Conservation (phyloP, 1,140 invertebrate genomes). For the Stenopsyche tienmushanensis region DNA sequence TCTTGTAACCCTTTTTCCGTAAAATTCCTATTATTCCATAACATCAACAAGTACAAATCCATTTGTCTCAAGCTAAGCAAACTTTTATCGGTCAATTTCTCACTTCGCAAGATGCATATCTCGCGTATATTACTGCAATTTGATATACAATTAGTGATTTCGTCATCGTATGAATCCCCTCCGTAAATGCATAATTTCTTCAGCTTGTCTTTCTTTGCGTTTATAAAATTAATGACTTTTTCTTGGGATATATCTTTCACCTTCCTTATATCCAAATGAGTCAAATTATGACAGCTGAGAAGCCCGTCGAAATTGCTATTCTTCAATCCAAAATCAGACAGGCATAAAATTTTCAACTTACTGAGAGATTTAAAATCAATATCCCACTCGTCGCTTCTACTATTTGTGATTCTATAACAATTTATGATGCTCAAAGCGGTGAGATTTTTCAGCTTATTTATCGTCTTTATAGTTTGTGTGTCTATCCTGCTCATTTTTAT, state of each 20-base stretch:
- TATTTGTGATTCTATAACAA: constrained; percentile 1
- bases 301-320: constrained; percentile 47
- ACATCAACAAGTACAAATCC: constrained; percentile 43
- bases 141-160: constrained; percentile 46
- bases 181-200: constrained; percentile 50
- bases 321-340: constrained; percentile 53
- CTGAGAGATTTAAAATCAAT: background rate
- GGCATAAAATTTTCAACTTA: constrained; percentile 45
- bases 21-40: constrained; percentile 54
- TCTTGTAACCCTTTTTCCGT: constrained; percentile 45
- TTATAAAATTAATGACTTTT: constrained; percentile 47
- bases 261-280: constrained; percentile 51
- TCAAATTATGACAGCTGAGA: constrained; percentile 47
- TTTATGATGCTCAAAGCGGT: background rate
- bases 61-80: constrained; percentile 44
- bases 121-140: constrained; percentile 46
- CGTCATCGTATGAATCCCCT: constrained; percentile 47
- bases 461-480: background rate
- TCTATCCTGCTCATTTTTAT: constrained; percentile 15
- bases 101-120: constrained; percentile 52
- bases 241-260: constrained; percentile 47
- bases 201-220: constrained; percentile 45
- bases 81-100: constrained; percentile 49
- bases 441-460: background rate
- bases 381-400: background rate